These are phyloP conservation scores for Sapajus apella DNA, from an alignment of 2,113 vertebrate species.

Conservation along the genomic window DNA sequence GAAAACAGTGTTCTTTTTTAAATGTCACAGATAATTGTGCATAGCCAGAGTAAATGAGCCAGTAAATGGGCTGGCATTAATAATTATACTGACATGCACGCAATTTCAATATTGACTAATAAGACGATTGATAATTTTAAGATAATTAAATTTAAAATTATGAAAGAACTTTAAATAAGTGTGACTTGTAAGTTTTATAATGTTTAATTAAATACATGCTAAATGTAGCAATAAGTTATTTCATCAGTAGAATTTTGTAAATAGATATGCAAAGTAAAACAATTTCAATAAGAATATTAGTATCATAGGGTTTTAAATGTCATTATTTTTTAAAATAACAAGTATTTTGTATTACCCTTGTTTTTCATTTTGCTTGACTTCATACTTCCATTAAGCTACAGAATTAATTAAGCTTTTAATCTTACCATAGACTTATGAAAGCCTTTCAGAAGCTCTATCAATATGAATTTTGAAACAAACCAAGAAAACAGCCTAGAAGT, in stretches of 20 bases:
- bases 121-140: conserved; percentile 88
- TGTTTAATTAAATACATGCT: conserved; percentile 84
- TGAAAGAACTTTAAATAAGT: conserved; percentile 84
- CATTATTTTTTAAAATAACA: conserved; percentile 35
- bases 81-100: conserved; percentile 84
- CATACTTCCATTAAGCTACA: conserved; percentile 42
- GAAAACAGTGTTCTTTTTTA: conserved; percentile 83
- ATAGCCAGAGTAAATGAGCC: conserved; percentile 85
- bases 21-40: conserved; percentile 87
- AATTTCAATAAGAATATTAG: conserved; percentile 54
- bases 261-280: conserved; percentile 70
- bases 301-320: conserved; percentile 67
- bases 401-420: conserved; percentile 60
- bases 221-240: conserved; percentile 82
- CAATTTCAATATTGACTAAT: conserved; percentile 86
- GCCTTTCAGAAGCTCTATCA: neutral
- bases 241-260: conserved; percentile 67
- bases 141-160: conserved; percentile 86
- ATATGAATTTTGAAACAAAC: conserved; percentile 47
- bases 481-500: neutral
- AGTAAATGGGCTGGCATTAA: conserved; percentile 84
- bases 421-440: neutral
- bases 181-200: conserved; percentile 81
- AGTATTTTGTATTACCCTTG: neutral
- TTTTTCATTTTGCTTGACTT: conserved; percentile 59